Evolutionary conservation across 2,113 vertebrate genomes (phyloP).

Genomic region (Antechinus flavipes): DNA sequence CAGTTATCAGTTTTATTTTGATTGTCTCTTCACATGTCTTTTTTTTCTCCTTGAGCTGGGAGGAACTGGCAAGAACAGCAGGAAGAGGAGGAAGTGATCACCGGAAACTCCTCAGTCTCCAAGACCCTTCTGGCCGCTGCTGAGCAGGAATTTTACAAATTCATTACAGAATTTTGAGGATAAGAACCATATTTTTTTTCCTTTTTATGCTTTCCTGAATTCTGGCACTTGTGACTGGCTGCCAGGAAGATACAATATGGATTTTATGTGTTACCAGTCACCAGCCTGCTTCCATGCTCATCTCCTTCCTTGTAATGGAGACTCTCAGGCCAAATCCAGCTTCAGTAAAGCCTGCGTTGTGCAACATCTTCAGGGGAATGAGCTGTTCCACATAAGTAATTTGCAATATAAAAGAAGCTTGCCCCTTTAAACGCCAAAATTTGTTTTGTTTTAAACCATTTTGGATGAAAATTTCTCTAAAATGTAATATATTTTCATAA

Average conservation of each 20-base stretch:
- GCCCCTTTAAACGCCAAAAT: neutral
- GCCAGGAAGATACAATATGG: accelerated
- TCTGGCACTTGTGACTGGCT: neutral
- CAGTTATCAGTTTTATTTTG: neutral
- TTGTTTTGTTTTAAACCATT: neutral
- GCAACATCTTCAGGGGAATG: neutral
- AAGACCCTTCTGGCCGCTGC: neutral
- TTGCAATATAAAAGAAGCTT: neutral
- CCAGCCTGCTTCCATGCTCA: neutral
- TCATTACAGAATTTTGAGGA: neutral
- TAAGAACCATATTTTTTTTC: neutral
- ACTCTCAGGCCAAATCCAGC: neutral
- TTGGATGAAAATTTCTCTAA: neutral
- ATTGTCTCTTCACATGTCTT: neutral
- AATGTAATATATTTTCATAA: neutral
- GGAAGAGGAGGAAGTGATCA: neutral
- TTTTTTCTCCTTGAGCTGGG: neutral
- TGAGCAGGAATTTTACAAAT: neutral
- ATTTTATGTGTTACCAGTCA: neutral
- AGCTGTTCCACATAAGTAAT: neutral
- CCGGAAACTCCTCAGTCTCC: neutral
- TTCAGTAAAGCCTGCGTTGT: neutral
- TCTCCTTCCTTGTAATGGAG: neutral
- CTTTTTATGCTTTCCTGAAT: neutral
- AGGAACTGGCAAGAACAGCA: neutral